phyloP scores from a whole-genome alignment of 2,113 vertebrate genomes.

The Calyptomena viridis region DNA sequence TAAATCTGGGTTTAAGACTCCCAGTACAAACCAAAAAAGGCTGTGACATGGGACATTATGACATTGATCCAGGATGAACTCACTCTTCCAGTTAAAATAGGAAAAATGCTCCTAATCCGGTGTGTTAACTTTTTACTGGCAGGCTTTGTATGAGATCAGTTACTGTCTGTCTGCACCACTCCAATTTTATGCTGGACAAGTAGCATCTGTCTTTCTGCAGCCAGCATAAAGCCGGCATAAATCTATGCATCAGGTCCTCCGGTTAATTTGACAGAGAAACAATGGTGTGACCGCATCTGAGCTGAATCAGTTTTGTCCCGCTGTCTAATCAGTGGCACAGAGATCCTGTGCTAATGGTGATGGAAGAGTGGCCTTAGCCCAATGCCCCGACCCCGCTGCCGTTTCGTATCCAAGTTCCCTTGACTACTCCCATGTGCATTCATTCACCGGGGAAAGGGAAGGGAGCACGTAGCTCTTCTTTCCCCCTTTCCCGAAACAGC shows the following conservation, averaged over 20 bases:
- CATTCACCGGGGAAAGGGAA: background rate
- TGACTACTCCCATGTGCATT: background rate
- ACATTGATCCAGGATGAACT: background rate
- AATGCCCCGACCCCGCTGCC: background rate
- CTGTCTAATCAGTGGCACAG: background rate
- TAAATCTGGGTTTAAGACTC: background rate
- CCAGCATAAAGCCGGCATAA: background rate
- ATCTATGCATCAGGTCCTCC: background rate
- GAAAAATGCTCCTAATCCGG: background rate
- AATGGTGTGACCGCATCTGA: background rate
- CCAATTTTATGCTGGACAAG: background rate
- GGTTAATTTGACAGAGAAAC: background rate
- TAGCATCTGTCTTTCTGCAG: slow-evolving; percentile 20
- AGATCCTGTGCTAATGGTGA: background rate
- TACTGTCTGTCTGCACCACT: background rate
- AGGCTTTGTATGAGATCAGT: background rate
- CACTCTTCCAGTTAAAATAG: background rate
- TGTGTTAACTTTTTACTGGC: slow-evolving; percentile 10
- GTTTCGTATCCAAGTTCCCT: background rate
- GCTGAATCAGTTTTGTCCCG: background rate
- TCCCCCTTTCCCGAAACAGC: background rate
- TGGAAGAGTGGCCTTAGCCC: background rate
- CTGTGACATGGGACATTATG: background rate
- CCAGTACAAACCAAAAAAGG: background rate
- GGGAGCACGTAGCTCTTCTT: background rate